phyloP scores from a whole-genome alignment of 2,888 invertebrate species.

The Hirtodrosophila duncani region DNA sequence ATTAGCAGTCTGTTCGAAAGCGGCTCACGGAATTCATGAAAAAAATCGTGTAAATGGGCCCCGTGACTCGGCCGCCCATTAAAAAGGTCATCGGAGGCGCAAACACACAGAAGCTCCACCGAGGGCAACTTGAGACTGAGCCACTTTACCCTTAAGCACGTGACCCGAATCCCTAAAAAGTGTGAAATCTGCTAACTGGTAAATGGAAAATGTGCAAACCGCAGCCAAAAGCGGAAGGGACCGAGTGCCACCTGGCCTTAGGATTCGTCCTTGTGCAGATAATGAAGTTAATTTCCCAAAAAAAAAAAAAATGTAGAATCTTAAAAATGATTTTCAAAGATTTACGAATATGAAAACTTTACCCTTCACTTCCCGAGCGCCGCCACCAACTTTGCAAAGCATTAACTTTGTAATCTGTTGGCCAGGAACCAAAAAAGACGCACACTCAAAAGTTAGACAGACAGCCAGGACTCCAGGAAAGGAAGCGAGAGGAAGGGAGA shows the following conservation, averaged over 20 bases:
- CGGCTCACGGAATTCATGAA: conserved; percentile 36
- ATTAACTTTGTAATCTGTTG: conserved; percentile 61
- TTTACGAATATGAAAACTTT: conserved; percentile 47
- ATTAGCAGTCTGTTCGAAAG: conserved; percentile 47
- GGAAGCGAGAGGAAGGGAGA: background rate
- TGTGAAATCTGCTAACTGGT: background rate
- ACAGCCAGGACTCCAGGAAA: conserved; percentile 2
- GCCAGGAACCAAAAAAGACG: conserved; percentile 8
- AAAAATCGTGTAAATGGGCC: conserved; percentile 53
- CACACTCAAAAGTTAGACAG: conserved; percentile 9
- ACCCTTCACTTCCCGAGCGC: conserved; percentile 6
- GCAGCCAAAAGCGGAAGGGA: conserved; percentile 22
- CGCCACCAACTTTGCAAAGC: conserved; percentile 55
- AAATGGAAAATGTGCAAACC: conserved; percentile 33
- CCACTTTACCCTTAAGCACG: conserved; percentile 51
- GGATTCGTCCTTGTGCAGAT: conserved; percentile 25
- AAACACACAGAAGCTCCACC: conserved; percentile 39
- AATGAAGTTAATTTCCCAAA: conserved; percentile 62
- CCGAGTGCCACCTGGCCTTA: conserved; percentile 2
- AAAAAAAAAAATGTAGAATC: conserved; percentile 11
- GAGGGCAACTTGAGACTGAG: conserved; percentile 16
- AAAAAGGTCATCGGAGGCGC: conserved; percentile 69
- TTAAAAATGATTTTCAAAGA: conserved; percentile 49
- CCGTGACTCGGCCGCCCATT: conserved; percentile 55
- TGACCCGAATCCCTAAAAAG: conserved; percentile 55